Evolutionary conservation across 1,140 invertebrate species (phyloP).

Genomic region (Drosophila willistoni): DNA sequence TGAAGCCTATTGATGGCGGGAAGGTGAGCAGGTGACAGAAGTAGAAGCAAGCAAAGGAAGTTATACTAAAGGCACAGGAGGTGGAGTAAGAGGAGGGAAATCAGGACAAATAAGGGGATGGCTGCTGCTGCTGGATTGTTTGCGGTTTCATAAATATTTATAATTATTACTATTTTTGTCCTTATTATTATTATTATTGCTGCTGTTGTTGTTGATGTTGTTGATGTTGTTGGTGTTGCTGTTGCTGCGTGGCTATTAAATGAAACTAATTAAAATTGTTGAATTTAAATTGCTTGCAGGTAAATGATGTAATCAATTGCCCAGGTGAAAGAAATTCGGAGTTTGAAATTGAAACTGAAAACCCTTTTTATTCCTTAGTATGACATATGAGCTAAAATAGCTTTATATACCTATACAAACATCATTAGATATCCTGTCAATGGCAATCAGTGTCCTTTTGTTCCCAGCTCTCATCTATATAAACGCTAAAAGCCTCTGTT

Average conservation of each 20-base stretch:
- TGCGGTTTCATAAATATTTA: conserved; percentile 60
- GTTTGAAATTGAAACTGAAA: background rate
- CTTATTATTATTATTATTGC: conserved; percentile 25
- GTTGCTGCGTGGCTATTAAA: conserved; percentile 9
- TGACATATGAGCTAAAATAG: conserved; percentile 39
- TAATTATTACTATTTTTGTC: conserved; percentile 32
- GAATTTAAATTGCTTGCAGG: conserved; percentile 33
- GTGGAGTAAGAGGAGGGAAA: background rate
- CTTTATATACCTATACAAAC: conserved; percentile 31
- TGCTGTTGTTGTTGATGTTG: conserved; percentile 21
- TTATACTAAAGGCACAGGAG: background rate
- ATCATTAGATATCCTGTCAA: conserved; percentile 63
- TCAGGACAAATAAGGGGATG: background rate
- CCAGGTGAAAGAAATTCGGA: too few relatives aligned
- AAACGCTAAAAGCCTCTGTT: background rate
- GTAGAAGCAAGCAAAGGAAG: background rate
- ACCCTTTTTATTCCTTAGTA: background rate
- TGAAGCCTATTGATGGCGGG: background rate
- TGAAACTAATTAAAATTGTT: conserved; percentile 57
- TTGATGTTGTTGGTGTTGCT: conserved; percentile 14
- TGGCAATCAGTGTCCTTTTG: conserved; percentile 71
- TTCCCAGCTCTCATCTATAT: background rate
- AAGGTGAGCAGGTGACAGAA: conserved; percentile 6
- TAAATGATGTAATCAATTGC: conserved; percentile 48
- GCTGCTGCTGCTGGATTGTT: background rate